Evolutionary conservation across 2,113 vertebrate genomes (phyloP).

Genomic region (Elanoides forficatus): DNA sequence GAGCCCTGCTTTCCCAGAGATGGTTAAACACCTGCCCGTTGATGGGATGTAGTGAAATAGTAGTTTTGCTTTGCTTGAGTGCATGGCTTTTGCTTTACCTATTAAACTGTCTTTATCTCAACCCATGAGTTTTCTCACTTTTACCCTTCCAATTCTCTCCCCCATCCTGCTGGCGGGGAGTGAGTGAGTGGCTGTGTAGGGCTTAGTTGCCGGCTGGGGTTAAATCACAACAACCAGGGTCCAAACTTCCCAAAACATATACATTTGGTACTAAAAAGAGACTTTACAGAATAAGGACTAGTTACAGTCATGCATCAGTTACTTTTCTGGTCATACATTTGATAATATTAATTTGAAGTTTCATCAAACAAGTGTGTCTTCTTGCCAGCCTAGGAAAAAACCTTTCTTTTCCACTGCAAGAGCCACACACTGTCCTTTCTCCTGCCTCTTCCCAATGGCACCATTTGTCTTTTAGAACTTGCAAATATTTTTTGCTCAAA

Average conservation of each 20-base stretch:
- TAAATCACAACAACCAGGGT: not conserved
- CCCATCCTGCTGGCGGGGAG: too few relatives aligned
- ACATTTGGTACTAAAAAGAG: not conserved
- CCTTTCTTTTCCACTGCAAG: not conserved
- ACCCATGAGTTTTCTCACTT: too few relatives aligned
- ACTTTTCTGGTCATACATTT: not conserved
- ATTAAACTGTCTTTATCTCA: too few relatives aligned
- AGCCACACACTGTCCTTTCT: not conserved
- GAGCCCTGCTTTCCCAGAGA: too few relatives aligned
- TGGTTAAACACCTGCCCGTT: too few relatives aligned
- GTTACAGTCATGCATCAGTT: not conserved
- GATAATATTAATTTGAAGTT: not conserved
- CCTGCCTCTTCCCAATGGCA: not conserved
- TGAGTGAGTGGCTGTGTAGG: accelerated
- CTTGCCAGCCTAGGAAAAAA: not conserved
- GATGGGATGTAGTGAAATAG: too few relatives aligned
- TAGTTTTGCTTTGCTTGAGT: too few relatives aligned
- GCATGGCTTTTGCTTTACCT: too few relatives aligned
- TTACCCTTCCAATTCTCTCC: too few relatives aligned
- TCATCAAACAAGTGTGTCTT: not conserved
- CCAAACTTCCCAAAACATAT: not conserved
- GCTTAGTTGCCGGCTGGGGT: not conserved
- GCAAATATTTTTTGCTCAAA: not conserved
- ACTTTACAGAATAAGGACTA: not conserved
- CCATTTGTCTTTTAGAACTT: not conserved